Conservation (phyloP, 2,888 invertebrate species). For the Nezara viridula region DNA sequence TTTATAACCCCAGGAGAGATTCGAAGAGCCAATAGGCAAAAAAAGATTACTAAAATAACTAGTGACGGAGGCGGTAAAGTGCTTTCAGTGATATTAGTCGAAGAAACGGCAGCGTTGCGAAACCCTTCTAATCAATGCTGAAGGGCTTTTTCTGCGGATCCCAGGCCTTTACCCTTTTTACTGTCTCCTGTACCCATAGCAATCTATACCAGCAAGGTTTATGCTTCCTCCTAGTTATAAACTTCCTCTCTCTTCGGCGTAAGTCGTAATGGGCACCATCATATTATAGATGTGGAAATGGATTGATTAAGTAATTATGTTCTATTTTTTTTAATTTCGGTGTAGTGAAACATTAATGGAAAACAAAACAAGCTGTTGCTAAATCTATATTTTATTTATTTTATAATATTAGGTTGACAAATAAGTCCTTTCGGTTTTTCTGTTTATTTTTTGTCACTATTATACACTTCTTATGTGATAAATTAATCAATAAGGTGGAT, state of each 20-base stretch:
- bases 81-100: constrained; percentile 37
- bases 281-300: no score
- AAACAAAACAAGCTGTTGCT: no score
- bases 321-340: no score
- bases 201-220: neutral
- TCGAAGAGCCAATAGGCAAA: neutral
- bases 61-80: constrained; percentile 19
- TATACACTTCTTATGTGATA: no score
- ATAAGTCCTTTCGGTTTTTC: no score
- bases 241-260: neutral
- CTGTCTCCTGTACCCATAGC: neutral
- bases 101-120: constrained; percentile 34
- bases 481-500: no score
- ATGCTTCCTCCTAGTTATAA: neutral
- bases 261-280: neutral
- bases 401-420: no score
- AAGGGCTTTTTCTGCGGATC: constrained; percentile 17
- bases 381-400: no score
- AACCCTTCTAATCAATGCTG: constrained; percentile 39
- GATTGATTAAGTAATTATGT: no score
- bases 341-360: no score
- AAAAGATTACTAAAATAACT: constrained; percentile 38
- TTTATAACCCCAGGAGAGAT: neutral
- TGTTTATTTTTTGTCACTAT: no score
- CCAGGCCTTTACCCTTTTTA: constrained; percentile 3